A percentile compares a stretch with the other conserved stretches of the same genome.
Evolutionary conservation across 2,113 vertebrate species (phyloP).

Genomic region (Malurus cyaneus): DNA sequence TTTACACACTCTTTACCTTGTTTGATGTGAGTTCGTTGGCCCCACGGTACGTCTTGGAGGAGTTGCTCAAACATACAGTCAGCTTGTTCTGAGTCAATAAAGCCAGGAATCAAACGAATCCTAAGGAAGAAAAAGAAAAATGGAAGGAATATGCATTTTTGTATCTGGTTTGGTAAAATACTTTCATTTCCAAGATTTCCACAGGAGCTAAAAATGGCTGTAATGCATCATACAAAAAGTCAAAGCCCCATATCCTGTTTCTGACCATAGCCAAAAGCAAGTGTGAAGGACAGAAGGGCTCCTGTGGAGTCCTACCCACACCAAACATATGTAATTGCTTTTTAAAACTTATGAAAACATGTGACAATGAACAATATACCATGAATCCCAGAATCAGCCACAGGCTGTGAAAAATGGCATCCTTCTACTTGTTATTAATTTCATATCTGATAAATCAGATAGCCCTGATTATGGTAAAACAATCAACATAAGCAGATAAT

Average conservation of each 20-base stretch:
- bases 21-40: constrained; percentile 85
- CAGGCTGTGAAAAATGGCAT: neutral
- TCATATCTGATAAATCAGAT: neutral
- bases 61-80: constrained; percentile 90
- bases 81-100: constrained; percentile 83
- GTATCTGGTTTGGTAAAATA: neutral
- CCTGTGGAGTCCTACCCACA: neutral
- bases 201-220: neutral
- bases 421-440: neutral
- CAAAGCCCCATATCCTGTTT: neutral
- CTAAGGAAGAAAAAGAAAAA: constrained; percentile 50
- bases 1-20: constrained; percentile 69
- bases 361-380: neutral
- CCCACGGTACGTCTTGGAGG: constrained; percentile 87
- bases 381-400: neutral
- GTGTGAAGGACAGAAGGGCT: neutral
- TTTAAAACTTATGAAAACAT: neutral
- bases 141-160: neutral
- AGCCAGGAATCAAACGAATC: constrained; percentile 82
- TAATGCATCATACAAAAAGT: neutral
- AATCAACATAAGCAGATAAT: neutral
- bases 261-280: neutral
- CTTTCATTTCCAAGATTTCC: neutral
- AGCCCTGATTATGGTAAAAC: neutral
- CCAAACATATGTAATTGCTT: fast-evolving